These are phyloP conservation scores for Dipodomys stephensi DNA, from an alignment of 2,113 vertebrate genomes.

Conservation along the genomic window DNA sequence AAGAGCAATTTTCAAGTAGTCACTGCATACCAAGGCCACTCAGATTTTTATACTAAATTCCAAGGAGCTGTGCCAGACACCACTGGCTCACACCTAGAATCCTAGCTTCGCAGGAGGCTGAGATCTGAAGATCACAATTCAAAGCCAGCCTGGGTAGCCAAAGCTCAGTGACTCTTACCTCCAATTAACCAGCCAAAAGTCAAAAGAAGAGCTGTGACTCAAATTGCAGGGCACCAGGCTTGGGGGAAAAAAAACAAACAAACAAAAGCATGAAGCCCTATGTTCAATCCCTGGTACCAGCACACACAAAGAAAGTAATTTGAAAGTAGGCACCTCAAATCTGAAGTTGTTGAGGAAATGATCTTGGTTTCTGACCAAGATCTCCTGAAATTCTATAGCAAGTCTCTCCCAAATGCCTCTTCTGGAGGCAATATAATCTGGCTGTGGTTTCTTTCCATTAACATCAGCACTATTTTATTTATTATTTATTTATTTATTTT, in stretches of 20 bases:
- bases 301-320: too few species aligned
- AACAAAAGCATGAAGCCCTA: too few species aligned
- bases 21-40: constrained; percentile 16
- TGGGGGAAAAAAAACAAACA: too few species aligned
- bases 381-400: background rate
- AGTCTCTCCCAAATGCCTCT: background rate
- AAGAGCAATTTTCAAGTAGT: constrained; percentile 13
- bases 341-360: background rate
- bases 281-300: too few species aligned
- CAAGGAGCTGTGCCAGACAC: background rate
- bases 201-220: too few species aligned
- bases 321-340: too few species aligned
- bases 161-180: too few species aligned
- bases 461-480: too few species aligned
- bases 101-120: background rate
- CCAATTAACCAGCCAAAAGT: too few species aligned
- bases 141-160: background rate
- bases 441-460: background rate
- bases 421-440: background rate
- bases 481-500: too few species aligned
- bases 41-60: background rate
- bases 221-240: too few species aligned
- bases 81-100: background rate
- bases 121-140: background rate
- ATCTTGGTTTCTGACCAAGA: background rate